These are phyloP conservation scores for Melanostigma gelatinosum DNA, from an alignment of 2,113 vertebrate species.

Conservation along the genomic window DNA sequence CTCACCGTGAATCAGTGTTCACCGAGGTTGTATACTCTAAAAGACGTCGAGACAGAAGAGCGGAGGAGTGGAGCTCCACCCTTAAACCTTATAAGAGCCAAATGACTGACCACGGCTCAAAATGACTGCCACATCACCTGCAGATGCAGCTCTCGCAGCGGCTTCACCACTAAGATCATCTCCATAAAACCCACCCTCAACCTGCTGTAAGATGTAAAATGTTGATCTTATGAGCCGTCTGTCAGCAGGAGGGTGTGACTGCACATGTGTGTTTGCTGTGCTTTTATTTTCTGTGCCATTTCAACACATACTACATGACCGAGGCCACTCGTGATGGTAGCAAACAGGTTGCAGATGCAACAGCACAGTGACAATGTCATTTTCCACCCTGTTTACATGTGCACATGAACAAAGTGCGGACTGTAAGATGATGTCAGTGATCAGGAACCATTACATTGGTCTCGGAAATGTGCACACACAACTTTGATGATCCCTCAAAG, in stretches of 20 bases:
- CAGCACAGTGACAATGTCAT: conserved; percentile 26
- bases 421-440: conserved; percentile 12
- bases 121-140: conserved; percentile 71
- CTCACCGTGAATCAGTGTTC: conserved; percentile 47
- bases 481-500: neutral
- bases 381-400: conserved; percentile 6
- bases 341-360: conserved; percentile 54
- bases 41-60: conserved; percentile 40
- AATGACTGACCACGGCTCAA: conserved; percentile 35
- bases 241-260: conserved; percentile 25
- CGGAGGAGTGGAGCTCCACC: conserved; percentile 52
- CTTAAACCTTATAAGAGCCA: conserved; percentile 54
- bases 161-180: neutral
- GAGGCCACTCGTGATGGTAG: neutral
- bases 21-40: neutral
- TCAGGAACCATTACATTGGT: neutral
- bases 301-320: neutral
- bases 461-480: conserved; percentile 14
- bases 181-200: neutral
- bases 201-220: neutral
- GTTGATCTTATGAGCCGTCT: neutral
- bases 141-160: conserved; percentile 27
- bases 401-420: neutral
- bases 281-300: conserved; percentile 18
- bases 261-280: conserved; percentile 26